Percentiles rank a stretch among this genome's conserved stretches.
Evolutionary conservation across 1,140 invertebrate genomes (phyloP).

Genomic region (Hyles vespertilio): DNA sequence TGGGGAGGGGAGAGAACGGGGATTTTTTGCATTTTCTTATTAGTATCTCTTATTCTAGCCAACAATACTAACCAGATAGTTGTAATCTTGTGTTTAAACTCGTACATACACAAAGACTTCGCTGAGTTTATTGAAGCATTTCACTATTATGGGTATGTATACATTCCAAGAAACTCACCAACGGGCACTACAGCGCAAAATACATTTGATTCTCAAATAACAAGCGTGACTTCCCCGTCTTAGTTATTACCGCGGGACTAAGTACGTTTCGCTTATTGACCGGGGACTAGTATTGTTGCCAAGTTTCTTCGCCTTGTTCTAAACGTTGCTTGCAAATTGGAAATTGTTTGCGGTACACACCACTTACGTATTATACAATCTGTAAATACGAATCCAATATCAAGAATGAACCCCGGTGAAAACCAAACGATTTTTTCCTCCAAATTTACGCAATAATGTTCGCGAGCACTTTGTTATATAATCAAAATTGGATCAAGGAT

Average conservation of each 20-base stretch:
- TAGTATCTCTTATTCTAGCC: no score
- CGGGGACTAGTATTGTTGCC: slow-evolving; percentile 13
- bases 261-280: slow-evolving; percentile 13
- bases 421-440: not conserved
- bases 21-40: no score
- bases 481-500: slow-evolving; percentile 2
- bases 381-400: slow-evolving; percentile 9
- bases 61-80: no score
- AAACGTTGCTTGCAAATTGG: slow-evolving; percentile 2
- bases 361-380: not conserved
- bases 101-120: no score
- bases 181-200: no score
- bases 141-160: no score
- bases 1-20: no score
- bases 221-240: slow-evolving; percentile 1
- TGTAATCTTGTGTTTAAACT: no score
- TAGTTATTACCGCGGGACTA: slow-evolving; percentile 6
- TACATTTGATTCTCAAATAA: no score
- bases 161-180: no score
- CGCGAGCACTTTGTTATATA: not conserved
- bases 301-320: slow-evolving; percentile 10
- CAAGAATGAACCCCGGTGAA: not conserved
- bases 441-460: not conserved
- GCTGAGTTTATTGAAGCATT: no score
- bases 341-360: slow-evolving; percentile 10